Evolutionary conservation across 2,888 invertebrate species (phyloP).

Genomic region (Urechis unicinctus): DNA sequence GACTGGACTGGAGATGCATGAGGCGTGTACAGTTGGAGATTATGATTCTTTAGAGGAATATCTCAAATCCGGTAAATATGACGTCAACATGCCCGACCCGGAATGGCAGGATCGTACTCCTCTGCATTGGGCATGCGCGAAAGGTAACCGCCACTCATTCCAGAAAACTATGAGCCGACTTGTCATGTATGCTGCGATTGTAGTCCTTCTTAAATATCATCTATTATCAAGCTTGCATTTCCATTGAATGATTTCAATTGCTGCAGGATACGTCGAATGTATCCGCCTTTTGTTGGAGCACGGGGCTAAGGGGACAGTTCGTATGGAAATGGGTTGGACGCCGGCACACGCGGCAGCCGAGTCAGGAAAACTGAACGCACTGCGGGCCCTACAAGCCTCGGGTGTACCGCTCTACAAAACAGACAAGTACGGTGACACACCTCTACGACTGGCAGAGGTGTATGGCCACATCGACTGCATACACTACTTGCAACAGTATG

Average conservation of each 20-base stretch:
- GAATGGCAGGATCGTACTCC: conserved; percentile 39
- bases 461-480: conserved; percentile 40
- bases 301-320: conserved; percentile 33
- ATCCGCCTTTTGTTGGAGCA: conserved; percentile 37
- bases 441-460: conserved; percentile 31
- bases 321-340: conserved; percentile 39
- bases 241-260: background rate
- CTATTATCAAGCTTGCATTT: background rate
- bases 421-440: conserved; percentile 40
- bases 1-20: conserved; percentile 35
- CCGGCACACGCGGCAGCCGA: conserved; percentile 46
- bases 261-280: conserved; percentile 41
- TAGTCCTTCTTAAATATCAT: too few relatives aligned
- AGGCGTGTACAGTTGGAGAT: conserved; percentile 41
- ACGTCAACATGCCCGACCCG: conserved; percentile 36
- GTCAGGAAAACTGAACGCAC: conserved; percentile 31
- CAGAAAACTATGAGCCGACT: too few relatives aligned
- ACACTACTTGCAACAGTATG: conserved; percentile 35
- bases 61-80: conserved; percentile 34
- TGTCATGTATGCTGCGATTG: too few relatives aligned
- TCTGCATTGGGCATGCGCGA: conserved; percentile 43
- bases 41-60: conserved; percentile 37
- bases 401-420: conserved; percentile 29
- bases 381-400: conserved; percentile 35
- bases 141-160: conserved; percentile 36